A percentile compares a stretch with the other conserved stretches of the same genome.
These are phyloP conservation scores for Corythucha ciliata DNA, from an alignment of 2,888 invertebrate genomes.

Conservation along the genomic window DNA sequence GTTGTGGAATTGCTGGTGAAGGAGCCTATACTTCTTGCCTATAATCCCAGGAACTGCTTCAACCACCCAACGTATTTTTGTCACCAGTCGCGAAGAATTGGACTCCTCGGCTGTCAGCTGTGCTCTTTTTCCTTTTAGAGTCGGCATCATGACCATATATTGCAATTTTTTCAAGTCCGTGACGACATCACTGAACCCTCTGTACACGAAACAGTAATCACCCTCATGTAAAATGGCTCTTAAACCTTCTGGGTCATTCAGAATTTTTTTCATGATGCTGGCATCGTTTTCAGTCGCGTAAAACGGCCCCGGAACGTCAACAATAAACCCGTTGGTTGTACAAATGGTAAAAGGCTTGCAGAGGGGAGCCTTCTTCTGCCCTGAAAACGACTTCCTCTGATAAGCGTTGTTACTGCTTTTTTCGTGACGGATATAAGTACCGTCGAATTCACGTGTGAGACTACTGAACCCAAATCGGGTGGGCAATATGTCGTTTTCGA, in stretches of 20 bases:
- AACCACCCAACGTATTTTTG: no score
- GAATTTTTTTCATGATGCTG: conserved; percentile 32
- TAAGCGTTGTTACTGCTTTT: conserved; percentile 32
- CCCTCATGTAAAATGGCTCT: conserved; percentile 26
- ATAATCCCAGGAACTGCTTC: no score
- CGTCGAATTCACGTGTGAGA: no score
- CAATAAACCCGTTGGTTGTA: conserved; percentile 33
- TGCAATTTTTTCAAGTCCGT: conserved; percentile 12
- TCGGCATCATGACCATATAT: conserved; percentile 34
- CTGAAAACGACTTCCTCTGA: conserved; percentile 30
- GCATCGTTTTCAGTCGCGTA: conserved; percentile 35
- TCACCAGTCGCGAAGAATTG: no score
- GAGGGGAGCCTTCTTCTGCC: conserved; percentile 34
- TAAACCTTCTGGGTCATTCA: conserved; percentile 30
- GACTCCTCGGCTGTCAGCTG: no score
- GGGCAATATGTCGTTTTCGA: no score
- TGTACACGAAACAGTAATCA: conserved; percentile 33
- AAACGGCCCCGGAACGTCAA: conserved; percentile 33
- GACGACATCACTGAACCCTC: conserved; percentile 35
- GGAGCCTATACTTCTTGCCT: no score
- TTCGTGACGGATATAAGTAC: conserved; percentile 30
- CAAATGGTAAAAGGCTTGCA: conserved; percentile 37
- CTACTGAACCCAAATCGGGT: no score
- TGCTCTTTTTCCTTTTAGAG: conserved; percentile 36
- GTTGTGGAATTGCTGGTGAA: no score